A percentile compares a stretch with the other conserved stretches of the same genome.
Conservation (phyloP, 2,113 vertebrate genomes). For the Hydrochoerus hydrochaeris region DNA sequence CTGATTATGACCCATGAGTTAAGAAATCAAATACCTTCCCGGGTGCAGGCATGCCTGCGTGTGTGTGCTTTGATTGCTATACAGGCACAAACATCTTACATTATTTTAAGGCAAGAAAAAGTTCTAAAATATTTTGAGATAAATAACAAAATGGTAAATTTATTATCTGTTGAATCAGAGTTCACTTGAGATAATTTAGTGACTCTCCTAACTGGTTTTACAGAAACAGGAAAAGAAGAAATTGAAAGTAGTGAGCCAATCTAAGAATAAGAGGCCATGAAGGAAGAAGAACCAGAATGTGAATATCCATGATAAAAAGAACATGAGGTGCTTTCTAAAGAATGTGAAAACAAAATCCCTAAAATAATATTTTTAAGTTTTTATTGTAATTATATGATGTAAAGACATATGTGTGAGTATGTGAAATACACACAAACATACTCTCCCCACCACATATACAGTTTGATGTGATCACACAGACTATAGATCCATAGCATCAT, state of each 20-base stretch:
- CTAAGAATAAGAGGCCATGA: slow-evolving; percentile 12
- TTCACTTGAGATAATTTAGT: slow-evolving; percentile 22
- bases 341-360: neutral
- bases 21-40: neutral
- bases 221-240: slow-evolving; percentile 47
- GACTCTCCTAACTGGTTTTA: slow-evolving; percentile 6
- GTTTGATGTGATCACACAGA: neutral
- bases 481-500: neutral
- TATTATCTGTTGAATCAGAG: slow-evolving; percentile 58
- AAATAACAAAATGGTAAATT: slow-evolving; percentile 70
- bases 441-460: neutral
- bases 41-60: neutral
- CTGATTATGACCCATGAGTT: neutral
- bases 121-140: slow-evolving; percentile 60
- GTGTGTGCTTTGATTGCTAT: neutral
- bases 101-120: slow-evolving; percentile 53
- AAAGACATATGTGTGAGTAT: neutral
- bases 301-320: neutral
- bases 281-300: neutral
- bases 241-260: slow-evolving; percentile 54
- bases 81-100: neutral
- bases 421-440: neutral
- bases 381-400: neutral
- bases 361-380: neutral
- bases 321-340: neutral